Evolutionary conservation across 2,888 invertebrate genomes (phyloP), one percentile per base, ranked within the genome.

Genomic region (Drosophila mayaguana): DNA sequence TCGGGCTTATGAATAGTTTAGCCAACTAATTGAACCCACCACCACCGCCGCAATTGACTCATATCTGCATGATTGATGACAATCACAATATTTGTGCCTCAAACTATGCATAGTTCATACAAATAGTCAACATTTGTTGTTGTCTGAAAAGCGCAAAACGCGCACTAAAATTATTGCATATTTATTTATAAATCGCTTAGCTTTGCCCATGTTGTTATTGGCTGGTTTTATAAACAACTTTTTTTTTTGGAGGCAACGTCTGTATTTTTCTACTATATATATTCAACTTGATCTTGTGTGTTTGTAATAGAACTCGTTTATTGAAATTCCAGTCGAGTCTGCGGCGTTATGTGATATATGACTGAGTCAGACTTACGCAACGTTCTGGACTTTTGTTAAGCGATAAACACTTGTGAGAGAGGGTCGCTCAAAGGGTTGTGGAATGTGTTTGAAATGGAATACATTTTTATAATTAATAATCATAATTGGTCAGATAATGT

Each of bases 261-360:
- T 56, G 25, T 46, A 36, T 57, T 12, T 34, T 28, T 12, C 18
- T 50, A 18, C 36, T 20, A 18, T 28, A 11, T 65, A 18, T 59
- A 60, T 57, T 43, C 57, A 61, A 59, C 55, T 57, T 46, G 46
- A 38, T 48, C 48, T 48, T 53, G 59, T 68, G 55, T 50, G 14
- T 46, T 71, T 78, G 81, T 81, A 70, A 81, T 79, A 73, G 66
- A 81, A 81, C 81, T 69, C 76, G 81, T 81, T 81, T 81, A 69
- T 72, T 79, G 69, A 81, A 76, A 79, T 81, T 81, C 81, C 74
- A 81, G 60, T 62, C 65, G 68, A 25, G 71, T 71, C 66, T 77
- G 56, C 57, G 68, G 59, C 57, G 72, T 75, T 81, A 73, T 81
- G 54, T 69, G 78, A 78, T 80, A 78, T 80, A 56, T 53, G 60